Evolutionary conservation across 2,888 invertebrate species (phyloP).

Genomic region (Sericinus montela): DNA sequence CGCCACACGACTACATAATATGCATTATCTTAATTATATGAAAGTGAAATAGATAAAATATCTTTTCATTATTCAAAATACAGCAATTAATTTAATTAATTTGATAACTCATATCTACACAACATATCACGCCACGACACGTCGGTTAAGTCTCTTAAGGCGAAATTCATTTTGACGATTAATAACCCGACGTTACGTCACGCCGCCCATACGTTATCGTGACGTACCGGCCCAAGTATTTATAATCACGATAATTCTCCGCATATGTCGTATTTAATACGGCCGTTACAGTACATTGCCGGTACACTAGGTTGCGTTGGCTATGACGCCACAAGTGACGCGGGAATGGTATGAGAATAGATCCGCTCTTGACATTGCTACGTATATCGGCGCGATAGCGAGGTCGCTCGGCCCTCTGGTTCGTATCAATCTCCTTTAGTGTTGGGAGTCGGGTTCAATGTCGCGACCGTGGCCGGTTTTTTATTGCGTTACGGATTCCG

Average conservation of each 20-base stretch:
- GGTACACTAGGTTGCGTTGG: slow-evolving; percentile 1
- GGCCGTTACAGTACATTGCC: slow-evolving; percentile 7
- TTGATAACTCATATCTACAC: too few relatives aligned
- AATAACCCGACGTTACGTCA: neutral
- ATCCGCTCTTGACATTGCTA: slow-evolving; percentile 45
- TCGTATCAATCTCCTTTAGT: slow-evolving; percentile 32
- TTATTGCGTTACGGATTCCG: neutral
- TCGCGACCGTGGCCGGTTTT: slow-evolving; percentile 39
- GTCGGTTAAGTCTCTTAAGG: too few relatives aligned
- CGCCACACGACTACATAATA: too few relatives aligned
- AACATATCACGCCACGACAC: too few relatives aligned
- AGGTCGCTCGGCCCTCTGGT: slow-evolving; percentile 20
- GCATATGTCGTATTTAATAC: slow-evolving; percentile 2
- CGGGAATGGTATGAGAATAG: slow-evolving; percentile 23
- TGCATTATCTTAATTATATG: too few relatives aligned
- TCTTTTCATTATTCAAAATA: too few relatives aligned
- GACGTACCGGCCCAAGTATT: neutral
- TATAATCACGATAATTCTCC: neutral
- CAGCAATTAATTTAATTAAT: too few relatives aligned
- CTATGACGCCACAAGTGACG: slow-evolving; percentile 17
- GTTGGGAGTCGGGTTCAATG: slow-evolving; percentile 37
- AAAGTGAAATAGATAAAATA: too few relatives aligned
- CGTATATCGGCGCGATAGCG: slow-evolving; percentile 37
- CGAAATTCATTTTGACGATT: too few relatives aligned
- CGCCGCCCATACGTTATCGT: neutral